Percentiles rank a stretch among this genome's conserved stretches.
Evolutionary conservation across 2,797 vertebrate genomes (phyloP).

Genomic region (Sarcophilus harrisii): DNA sequence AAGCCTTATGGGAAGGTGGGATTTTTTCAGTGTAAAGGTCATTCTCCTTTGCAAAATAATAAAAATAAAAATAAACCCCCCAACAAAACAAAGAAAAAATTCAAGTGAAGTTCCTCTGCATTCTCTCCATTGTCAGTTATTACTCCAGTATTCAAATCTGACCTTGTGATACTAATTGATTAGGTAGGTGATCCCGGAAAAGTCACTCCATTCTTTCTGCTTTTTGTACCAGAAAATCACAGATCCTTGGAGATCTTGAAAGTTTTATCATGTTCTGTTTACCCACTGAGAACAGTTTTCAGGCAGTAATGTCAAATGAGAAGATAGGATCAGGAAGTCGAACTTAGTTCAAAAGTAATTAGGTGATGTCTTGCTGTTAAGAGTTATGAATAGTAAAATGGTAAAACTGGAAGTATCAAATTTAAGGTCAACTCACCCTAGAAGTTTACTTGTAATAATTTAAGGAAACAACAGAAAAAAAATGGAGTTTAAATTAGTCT

Average conservation of each 20-base stretch:
- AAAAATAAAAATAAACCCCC: neutral
- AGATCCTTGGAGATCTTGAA: neutral
- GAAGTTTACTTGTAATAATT: constrained; percentile 46
- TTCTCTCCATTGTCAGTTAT: neutral
- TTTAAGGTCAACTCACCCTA: constrained; percentile 29
- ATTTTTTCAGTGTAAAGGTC: neutral
- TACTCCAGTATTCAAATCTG: neutral
- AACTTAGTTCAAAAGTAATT: neutral
- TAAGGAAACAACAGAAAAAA: neutral
- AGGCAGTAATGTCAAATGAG: neutral
- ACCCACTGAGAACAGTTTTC: neutral
- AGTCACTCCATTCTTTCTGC: neutral
- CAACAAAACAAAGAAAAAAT: neutral
- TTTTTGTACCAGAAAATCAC: neutral
- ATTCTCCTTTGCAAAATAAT: neutral
- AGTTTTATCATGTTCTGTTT: neutral
- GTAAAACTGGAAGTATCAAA: constrained; percentile 32
- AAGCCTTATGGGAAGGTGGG: too few species aligned
- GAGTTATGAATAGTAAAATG: constrained; percentile 29
- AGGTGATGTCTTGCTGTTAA: constrained; percentile 35
- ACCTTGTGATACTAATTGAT: neutral
- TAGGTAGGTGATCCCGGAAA: neutral
- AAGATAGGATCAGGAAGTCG: neutral
- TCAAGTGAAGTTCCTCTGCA: neutral
- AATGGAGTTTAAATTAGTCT: constrained; percentile 33